Evolutionary conservation across 2,797 vertebrate genomes (phyloP), one percentile per base, ranked within the genome.

Genomic region (Hyperoplus immaculatus): DNA sequence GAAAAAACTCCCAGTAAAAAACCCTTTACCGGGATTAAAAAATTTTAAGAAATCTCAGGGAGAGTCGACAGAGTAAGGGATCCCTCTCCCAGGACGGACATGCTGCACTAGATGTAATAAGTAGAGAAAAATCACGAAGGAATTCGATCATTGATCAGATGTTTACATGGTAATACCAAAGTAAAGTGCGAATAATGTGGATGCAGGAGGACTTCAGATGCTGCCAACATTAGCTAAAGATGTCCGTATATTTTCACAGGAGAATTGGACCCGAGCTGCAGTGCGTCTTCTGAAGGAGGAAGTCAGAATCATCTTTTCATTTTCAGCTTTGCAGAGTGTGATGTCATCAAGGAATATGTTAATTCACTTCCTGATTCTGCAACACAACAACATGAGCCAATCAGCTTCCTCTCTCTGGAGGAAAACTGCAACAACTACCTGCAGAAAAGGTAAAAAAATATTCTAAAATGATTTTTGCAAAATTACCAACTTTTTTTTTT

Each of bases 361-460:
- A 45, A 75, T 67, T 73, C 75, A 42, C 64, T 54, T 29, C 61
- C 45, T 53, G 75, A 78, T 11, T 63, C 62, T 55, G 4, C 47
- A 70, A 54, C 0, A 45, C 81, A 64, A 63, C 80, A 73, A 51
- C 29, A 16, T 42, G 47, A 18, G 10, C 29, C 29, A 29, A 29
- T 29, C 29, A 66, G 70, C 61, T 41, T 45, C 50, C 38, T 8
- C 12, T 70, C 53, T 38, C 69, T 86, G 16, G 80, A 92, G 56
- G 86, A 91, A 78, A 49, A 58, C 58, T 93, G 87, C 60, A 81
- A 88, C 47, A 51, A 80, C 47, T 93, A 93, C 76, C 87, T 94
- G 41, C 77, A 87, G 59, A 81, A 93, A 68, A 92, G 93, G 93
- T 94, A 65, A 41, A 8, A 41, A 41, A 58, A 13, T 12, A 10